Percentiles rank a stretch among this genome's conserved stretches.
Conservation (phyloP, 2,797 vertebrate genomes). For the Enteromius anoplus region DNA sequence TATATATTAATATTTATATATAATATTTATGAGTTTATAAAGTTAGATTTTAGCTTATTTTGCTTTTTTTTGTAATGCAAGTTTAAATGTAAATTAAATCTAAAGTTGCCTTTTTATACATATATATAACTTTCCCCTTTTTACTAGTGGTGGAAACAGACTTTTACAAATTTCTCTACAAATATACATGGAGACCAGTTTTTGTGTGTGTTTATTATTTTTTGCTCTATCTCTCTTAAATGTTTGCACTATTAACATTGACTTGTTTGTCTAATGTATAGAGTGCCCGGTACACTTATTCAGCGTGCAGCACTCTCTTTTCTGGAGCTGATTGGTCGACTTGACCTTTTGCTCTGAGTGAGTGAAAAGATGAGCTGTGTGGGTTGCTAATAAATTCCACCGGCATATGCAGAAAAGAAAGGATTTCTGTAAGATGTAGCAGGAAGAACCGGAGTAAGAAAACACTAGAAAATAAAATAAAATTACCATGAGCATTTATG, state of each 20-base stretch:
- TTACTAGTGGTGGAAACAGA: too few relatives aligned
- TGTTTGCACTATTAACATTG: not conserved
- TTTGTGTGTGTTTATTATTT: not conserved
- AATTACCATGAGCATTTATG: conserved; percentile 42
- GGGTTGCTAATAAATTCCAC: conserved; percentile 47
- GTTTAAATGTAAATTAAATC: too few relatives aligned
- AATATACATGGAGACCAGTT: too few relatives aligned
- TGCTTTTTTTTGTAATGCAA: too few relatives aligned
- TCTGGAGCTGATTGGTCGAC: conserved; percentile 31
- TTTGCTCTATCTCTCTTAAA: not conserved
- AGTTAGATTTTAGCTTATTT: too few relatives aligned
- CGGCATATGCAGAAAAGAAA: conserved; percentile 8
- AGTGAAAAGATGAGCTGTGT: not conserved
- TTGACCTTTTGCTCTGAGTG: conserved; percentile 40
- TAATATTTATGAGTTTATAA: too few relatives aligned
- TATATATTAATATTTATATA: too few relatives aligned
- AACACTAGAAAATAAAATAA: conserved; percentile 28
- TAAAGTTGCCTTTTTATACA: too few relatives aligned
- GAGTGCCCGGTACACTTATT: not conserved
- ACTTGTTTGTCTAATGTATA: conserved; percentile 3
- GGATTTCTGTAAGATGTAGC: conserved; percentile 29
- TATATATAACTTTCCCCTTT: too few relatives aligned
- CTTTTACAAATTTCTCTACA: not conserved
- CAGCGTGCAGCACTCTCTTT: not conserved
- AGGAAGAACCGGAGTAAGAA: conserved; percentile 27